Evolutionary conservation across 2,797 vertebrate species (phyloP).

Genomic region (Zalophus californianus): DNA sequence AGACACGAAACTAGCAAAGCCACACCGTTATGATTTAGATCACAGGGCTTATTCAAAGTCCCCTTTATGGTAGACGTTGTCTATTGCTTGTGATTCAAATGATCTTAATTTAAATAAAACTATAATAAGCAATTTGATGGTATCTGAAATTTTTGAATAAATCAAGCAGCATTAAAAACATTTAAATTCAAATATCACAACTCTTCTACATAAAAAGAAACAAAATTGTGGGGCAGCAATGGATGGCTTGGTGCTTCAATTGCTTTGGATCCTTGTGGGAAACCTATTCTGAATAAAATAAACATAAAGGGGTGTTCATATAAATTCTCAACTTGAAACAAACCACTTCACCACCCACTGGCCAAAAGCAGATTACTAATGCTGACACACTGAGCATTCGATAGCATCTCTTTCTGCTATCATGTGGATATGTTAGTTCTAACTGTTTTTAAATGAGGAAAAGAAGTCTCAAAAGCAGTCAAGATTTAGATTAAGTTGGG

Average conservation of each 20-base stretch:
- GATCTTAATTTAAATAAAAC: neutral
- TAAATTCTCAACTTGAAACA: constrained; percentile 40
- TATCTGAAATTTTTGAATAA: neutral
- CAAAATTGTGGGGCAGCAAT: too few relatives aligned
- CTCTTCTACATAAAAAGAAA: neutral
- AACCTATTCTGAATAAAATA: constrained; percentile 19
- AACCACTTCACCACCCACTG: constrained; percentile 28
- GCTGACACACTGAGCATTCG: neutral
- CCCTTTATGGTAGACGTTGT: neutral
- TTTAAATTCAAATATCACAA: neutral
- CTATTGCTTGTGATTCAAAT: neutral
- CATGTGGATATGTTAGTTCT: neutral
- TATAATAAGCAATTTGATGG: neutral
- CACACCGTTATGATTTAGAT: neutral
- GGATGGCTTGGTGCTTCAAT: neutral
- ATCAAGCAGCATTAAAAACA: neutral
- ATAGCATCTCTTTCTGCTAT: neutral
- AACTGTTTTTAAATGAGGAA: constrained; percentile 11
- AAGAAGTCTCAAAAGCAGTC: neutral
- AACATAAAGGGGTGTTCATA: neutral
- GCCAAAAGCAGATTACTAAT: neutral
- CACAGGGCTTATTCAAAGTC: neutral
- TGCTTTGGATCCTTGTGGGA: neutral
- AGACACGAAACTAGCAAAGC: neutral
- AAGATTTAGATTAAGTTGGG: neutral